A percentile compares a stretch with the other conserved stretches of the same genome.
Evolutionary conservation across 2,888 invertebrate species (phyloP).

Genomic region (Sesia bembeciformis): DNA sequence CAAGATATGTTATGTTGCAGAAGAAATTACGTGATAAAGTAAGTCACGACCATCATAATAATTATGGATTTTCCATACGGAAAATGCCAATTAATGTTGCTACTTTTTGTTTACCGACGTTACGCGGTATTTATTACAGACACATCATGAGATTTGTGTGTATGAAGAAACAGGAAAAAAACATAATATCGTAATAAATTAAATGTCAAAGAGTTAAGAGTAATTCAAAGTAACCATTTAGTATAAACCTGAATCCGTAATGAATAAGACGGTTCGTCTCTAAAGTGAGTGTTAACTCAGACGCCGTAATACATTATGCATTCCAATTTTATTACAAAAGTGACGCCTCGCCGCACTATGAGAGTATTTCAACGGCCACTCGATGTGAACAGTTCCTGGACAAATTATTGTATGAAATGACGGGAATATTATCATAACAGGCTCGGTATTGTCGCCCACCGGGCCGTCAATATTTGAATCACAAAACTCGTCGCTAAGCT

Average conservation of each 20-base stretch:
- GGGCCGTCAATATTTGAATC: constrained; percentile 58
- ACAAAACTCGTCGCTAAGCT: constrained; percentile 64
- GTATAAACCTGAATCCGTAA: background rate
- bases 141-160: no score
- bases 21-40: no score
- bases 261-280: background rate
- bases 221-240: background rate
- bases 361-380: constrained; percentile 23
- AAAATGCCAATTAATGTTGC: no score
- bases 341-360: constrained; percentile 15
- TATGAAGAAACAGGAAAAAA: no score
- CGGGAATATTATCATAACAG: constrained; percentile 69
- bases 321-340: constrained; percentile 27
- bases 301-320: constrained; percentile 1
- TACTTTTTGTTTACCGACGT: no score
- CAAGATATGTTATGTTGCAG: no score
- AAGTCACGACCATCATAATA: no score
- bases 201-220: background rate
- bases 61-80: no score
- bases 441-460: constrained; percentile 55
- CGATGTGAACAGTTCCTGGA: constrained; percentile 30
- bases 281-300: background rate
- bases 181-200: background rate
- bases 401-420: constrained; percentile 54
- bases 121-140: no score